Conservation (phyloP, 2,797 vertebrate species). For the Hephaestus fuliginosus region DNA sequence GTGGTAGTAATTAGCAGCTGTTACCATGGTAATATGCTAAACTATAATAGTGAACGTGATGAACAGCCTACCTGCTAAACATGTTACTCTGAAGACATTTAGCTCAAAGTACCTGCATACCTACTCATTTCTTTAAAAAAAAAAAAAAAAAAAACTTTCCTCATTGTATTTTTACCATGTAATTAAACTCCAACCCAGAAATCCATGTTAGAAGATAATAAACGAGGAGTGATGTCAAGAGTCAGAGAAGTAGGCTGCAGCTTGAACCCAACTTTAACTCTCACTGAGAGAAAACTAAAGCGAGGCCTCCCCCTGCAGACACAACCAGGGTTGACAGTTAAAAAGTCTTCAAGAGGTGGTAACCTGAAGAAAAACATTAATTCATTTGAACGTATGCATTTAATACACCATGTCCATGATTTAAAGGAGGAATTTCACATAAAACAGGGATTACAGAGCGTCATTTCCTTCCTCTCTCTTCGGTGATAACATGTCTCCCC, state of each 20-base stretch:
- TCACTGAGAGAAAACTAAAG: constrained; percentile 7
- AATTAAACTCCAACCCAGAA: neutral
- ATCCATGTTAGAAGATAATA: neutral
- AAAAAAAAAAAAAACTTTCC: neutral
- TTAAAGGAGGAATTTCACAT: neutral
- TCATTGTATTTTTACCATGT: neutral
- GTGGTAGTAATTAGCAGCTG: no score
- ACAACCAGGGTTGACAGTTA: no score
- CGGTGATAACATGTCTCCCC: neutral
- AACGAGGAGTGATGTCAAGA: neutral
- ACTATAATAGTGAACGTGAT: no score
- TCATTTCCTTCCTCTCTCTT: no score
- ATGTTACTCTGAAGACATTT: neutral
- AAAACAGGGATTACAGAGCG: neutral
- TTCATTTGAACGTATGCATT: no score
- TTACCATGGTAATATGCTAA: no score
- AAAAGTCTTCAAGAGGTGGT: no score
- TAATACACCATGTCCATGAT: no score
- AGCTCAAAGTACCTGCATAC: neutral
- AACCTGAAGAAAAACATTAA: no score
- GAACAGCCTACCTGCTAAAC: no score
- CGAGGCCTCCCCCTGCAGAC: constrained; percentile 17
- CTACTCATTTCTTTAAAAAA: neutral
- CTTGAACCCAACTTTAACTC: neutral
- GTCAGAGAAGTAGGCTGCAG: neutral